Evolutionary conservation across 64 coral and sea anemone species (phyloP).

Genomic region (Stichodactyla helianthus): DNA sequence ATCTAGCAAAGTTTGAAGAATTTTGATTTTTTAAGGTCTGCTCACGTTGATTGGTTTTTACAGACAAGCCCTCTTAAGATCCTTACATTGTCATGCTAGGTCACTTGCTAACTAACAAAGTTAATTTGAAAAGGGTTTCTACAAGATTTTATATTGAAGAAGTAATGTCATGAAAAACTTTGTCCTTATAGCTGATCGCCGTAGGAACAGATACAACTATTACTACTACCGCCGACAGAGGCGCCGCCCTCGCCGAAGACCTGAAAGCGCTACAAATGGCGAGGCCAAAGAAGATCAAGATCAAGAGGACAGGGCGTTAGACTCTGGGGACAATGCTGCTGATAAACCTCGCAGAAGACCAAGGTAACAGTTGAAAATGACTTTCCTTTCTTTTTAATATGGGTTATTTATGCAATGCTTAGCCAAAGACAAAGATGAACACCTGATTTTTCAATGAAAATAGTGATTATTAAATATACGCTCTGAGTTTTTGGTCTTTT

Average conservation of each 20-base stretch:
- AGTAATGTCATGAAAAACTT: not conserved
- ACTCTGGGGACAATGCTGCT: constrained; percentile 41
- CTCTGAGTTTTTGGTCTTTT: constrained; percentile 10
- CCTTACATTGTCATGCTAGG: too few relatives aligned
- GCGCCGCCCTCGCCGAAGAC: constrained; percentile 75
- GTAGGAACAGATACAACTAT: constrained; percentile 70
- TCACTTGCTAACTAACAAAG: too few relatives aligned
- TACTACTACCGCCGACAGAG: constrained; percentile 56
- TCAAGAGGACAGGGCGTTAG: constrained; percentile 32
- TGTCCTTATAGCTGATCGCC: constrained; percentile 40
- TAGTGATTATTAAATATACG: constrained; percentile 17
- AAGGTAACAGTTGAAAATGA: not conserved
- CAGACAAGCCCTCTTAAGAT: too few relatives aligned
- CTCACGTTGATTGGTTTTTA: too few relatives aligned
- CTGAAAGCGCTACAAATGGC: constrained; percentile 57
- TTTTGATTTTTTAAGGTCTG: too few relatives aligned
- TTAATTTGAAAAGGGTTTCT: too few relatives aligned
- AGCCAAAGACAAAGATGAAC: constrained; percentile 20
- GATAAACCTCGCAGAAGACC: constrained; percentile 35
- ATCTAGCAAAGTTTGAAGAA: too few relatives aligned
- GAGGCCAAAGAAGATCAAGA: constrained; percentile 43
- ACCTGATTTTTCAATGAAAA: not conserved
- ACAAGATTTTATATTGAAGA: not conserved
- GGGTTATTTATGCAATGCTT: not conserved
- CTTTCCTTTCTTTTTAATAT: not conserved